Conservation (phyloP, 2,113 vertebrate species). For the Sus scrofa region T2T-Sscrofa CM000817.6:129382501-129383000, state of each 20-base stretch:
- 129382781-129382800: slow-evolving; percentile 22
- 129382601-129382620: slow-evolving; percentile 85
- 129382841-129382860: not conserved
- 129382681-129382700: slow-evolving; percentile 84
- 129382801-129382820: slow-evolving; percentile 20
- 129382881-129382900: slow-evolving; percentile 1
- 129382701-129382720: slow-evolving; percentile 86
- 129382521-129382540: slow-evolving; percentile 85
- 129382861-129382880: not conserved
- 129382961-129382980: not conserved
- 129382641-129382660: slow-evolving; percentile 85
- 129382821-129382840: not conserved
- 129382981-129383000: slow-evolving; percentile 26
- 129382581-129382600: slow-evolving; percentile 77
- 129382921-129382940: not conserved
- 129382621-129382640: slow-evolving; percentile 84
- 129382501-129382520: slow-evolving; percentile 87
- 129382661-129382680: slow-evolving; percentile 86
- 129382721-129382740: slow-evolving; percentile 64
- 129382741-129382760: slow-evolving; percentile 41
- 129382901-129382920: slow-evolving; percentile 1
- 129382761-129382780: slow-evolving; percentile 21
- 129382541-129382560: slow-evolving; percentile 88
- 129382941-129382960: not conserved
- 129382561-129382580: slow-evolving; percentile 88